Evolutionary conservation across 2,888 invertebrate genomes (phyloP).

Genomic region (Acrobasis consociella): DNA sequence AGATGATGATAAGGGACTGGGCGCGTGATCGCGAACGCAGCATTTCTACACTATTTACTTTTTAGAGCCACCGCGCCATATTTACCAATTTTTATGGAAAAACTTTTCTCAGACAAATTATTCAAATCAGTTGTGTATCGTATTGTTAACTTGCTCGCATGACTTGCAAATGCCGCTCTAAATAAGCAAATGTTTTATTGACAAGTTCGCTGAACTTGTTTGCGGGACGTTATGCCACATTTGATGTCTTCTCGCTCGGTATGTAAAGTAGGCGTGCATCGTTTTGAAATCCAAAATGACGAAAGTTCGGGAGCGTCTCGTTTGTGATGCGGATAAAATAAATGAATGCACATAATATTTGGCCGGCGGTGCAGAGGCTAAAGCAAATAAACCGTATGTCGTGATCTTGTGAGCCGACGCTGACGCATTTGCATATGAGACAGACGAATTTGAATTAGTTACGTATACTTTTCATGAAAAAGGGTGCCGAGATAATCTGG

Average conservation of each 20-base stretch:
- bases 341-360: conserved; percentile 79
- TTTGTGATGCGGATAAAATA: conserved; percentile 56
- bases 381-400: conserved; percentile 53
- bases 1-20: conserved; percentile 66
- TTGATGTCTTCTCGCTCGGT: conserved; percentile 48
- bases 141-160: conserved; percentile 44
- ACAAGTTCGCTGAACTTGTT: conserved; percentile 63
- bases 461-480: conserved; percentile 35
- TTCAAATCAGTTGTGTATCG: conserved; percentile 40
- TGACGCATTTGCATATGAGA: conserved; percentile 67
- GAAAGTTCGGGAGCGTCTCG: conserved; percentile 46
- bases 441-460: conserved; percentile 58
- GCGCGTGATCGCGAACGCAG: conserved; percentile 56
- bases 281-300: conserved; percentile 48
- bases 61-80: conserved; percentile 40
- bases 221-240: conserved; percentile 43
- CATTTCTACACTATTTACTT: conserved; percentile 53
- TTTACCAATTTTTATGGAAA: conserved; percentile 29
- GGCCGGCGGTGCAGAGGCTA: conserved; percentile 63
- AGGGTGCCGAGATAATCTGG: conserved; percentile 23
- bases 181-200: conserved; percentile 68
- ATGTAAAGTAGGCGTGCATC: conserved; percentile 52
- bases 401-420: conserved; percentile 46
- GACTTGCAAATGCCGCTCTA: conserved; percentile 67
- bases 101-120: conserved; percentile 34